A percentile compares a stretch with the other conserved stretches of the same genome.
These are phyloP conservation scores for Melanocharis versteri DNA, from an alignment of 2,113 vertebrate genomes.

Conservation along the genomic window DNA sequence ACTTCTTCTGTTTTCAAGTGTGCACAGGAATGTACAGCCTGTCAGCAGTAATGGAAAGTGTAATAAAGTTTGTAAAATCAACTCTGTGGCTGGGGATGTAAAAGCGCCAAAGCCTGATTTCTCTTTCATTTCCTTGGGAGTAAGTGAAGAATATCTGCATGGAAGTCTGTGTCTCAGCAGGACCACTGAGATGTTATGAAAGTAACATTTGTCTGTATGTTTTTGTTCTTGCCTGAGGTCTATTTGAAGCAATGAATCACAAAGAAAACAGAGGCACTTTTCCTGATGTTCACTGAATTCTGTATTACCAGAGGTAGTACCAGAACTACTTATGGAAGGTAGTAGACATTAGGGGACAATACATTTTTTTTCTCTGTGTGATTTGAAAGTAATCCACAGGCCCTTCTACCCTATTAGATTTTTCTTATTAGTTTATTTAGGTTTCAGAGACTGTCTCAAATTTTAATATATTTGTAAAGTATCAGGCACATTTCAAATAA, in stretches of 20 bases:
- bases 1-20: constrained; percentile 14
- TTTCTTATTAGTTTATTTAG: neutral
- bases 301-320: neutral
- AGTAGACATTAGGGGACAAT: neutral
- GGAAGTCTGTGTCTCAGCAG: neutral
- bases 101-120: neutral
- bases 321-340: neutral
- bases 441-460: neutral
- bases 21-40: neutral
- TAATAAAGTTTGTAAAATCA: neutral
- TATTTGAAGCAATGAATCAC: neutral
- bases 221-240: neutral
- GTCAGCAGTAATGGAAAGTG: constrained; percentile 6
- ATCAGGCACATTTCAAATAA: neutral
- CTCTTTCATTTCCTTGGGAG: neutral
- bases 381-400: neutral
- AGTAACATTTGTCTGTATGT: neutral
- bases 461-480: neutral
- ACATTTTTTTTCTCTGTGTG: neutral
- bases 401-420: neutral
- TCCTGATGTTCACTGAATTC: neutral
- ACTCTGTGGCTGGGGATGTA: neutral
- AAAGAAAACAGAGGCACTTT: neutral
- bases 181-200: neutral
- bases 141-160: neutral